These are phyloP conservation scores for Nymphalis urticae DNA, from an alignment of 2,888 invertebrate species.

Conservation along the genomic window DNA sequence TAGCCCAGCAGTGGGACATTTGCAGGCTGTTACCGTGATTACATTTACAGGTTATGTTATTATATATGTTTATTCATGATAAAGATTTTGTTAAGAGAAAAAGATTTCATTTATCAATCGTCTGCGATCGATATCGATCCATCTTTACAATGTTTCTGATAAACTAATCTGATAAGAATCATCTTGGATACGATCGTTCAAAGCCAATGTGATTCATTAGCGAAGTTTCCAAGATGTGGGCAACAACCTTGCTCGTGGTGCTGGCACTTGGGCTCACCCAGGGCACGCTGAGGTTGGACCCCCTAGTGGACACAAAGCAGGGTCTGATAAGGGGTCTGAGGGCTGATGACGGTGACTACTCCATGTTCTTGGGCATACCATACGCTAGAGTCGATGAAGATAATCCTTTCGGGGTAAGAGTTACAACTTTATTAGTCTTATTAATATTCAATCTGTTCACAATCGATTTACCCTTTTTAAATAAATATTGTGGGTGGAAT, in stretches of 20 bases:
- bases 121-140: too few species aligned
- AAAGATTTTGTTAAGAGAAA: too few species aligned
- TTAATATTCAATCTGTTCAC: too few species aligned
- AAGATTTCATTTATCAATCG: too few species aligned
- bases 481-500: too few species aligned
- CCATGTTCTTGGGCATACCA: constrained; percentile 63
- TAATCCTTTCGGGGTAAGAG: constrained; percentile 65
- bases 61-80: too few species aligned
- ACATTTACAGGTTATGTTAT: too few species aligned
- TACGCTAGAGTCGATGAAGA: constrained; percentile 56
- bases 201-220: not conserved
- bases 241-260: not conserved
- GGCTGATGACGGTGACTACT: constrained; percentile 49
- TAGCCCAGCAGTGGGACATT: too few species aligned
- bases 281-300: constrained; percentile 42
- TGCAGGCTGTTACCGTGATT: too few species aligned
- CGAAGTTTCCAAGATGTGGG: constrained; percentile 16
- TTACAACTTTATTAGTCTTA: not conserved
- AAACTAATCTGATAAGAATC: too few species aligned
- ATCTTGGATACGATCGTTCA: not conserved
- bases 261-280: constrained; percentile 10
- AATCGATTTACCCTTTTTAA: too few species aligned
- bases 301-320: constrained; percentile 46
- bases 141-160: too few species aligned
- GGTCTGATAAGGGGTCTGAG: constrained; percentile 52